Base-by-base conservation (phyloP, 2,888 invertebrate species). In the Drosophila paracracens region DNA sequence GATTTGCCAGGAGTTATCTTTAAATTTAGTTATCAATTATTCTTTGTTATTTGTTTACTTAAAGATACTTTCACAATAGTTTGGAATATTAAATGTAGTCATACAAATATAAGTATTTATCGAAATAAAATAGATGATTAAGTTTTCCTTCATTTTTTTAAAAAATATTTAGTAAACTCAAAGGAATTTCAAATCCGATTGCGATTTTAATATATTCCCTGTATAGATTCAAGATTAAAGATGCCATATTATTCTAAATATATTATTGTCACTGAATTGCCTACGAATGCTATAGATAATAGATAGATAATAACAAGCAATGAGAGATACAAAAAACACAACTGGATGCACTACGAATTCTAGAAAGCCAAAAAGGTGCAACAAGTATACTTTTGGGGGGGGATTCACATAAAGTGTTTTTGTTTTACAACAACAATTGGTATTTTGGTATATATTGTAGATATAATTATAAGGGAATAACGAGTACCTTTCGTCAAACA, bases 401-500 rank as follows among this genome's bases (percentile, higher is more conserved):
- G 7, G 18, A 53, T 53, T 10, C 64, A 58, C 4, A 36, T 13
- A 46, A 27, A 21, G 36, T 21, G 35, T 0, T 25, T 13, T 16
- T 4, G 52, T 21, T 25, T 68, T 35, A 50, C 31, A 68, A 64
- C 40, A 71, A 50, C 27, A 43, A 58, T 25, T 33, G 43, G 29
- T 59, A 43, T 21, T 21, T 21, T 38, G 52, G 53, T 60, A 60
- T 64, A 57, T 53, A 60, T 50, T 27, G 29, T 46, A 25, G 2
- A 66, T 56, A 35, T 59, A 56, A 58, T 50, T 74, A 29, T 62
- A 36, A 25, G n/a, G 64, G 64, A 72, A 65, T 53, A 80, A 66
- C 72, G 76, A 72, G 62, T 78, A 78, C 78, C 78, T 78, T 80
- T 59, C 64, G 65, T 71, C 79, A 76, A 62, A 71, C 52, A 62